Conservation (phyloP, 2,797 vertebrate species). For the Florisuga fusca region DNA sequence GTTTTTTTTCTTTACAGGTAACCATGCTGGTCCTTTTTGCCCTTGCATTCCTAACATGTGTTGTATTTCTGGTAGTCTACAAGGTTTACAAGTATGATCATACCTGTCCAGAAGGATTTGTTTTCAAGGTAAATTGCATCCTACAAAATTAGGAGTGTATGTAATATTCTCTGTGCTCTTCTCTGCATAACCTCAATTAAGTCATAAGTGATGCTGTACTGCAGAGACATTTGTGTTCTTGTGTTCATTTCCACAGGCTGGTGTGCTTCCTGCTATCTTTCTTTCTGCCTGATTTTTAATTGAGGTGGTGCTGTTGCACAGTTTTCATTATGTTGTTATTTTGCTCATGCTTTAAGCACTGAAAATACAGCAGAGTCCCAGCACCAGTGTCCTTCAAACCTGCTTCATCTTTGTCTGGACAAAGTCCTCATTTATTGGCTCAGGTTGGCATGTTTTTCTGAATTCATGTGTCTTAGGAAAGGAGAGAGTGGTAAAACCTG, state of each 20-base stretch:
- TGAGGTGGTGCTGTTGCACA: background rate
- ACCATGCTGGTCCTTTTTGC: slow-evolving; percentile 93
- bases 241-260: background rate
- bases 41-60: slow-evolving; percentile 92
- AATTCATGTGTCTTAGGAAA: background rate
- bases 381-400: background rate
- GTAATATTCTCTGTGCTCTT: background rate
- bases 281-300: background rate
- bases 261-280: background rate
- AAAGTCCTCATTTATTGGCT: background rate
- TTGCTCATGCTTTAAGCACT: background rate
- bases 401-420: background rate
- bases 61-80: slow-evolving; percentile 97
- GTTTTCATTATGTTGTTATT: background rate
- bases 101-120: slow-evolving; percentile 92
- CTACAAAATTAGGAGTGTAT: background rate
- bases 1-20: slow-evolving; percentile 80
- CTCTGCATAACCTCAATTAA: background rate
- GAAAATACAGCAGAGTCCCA: background rate
- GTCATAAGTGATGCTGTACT: background rate
- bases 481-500: slow-evolving; percentile 1
- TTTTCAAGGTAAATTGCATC: slow-evolving; percentile 88
- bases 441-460: background rate
- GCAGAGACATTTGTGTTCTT: background rate
- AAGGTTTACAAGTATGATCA: slow-evolving; percentile 98